Percentiles rank a stretch among this genome's conserved stretches.
These are phyloP conservation scores for Stramonita haemastoma DNA, from an alignment of 2,888 invertebrate species.

Conservation along the genomic window DNA sequence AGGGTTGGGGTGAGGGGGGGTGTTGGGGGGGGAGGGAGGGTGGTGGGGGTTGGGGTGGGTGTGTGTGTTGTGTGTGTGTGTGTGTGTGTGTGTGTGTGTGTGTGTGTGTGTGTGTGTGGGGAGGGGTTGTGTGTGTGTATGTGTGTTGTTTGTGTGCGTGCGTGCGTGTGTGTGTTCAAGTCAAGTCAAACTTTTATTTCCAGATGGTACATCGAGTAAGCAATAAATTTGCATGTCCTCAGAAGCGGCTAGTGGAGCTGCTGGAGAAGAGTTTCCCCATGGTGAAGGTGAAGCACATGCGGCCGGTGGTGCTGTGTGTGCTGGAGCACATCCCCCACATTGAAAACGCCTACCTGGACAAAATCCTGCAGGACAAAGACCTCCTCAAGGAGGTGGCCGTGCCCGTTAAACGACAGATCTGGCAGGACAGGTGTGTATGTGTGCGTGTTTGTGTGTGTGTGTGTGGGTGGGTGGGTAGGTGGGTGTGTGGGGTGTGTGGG, in stretches of 20 bases:
- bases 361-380: conserved; percentile 81
- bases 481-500: not conserved
- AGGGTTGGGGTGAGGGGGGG: too few relatives aligned
- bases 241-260: conserved; percentile 90
- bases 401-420: conserved; percentile 97
- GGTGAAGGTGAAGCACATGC: conserved; percentile 89
- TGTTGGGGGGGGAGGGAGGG: too few relatives aligned
- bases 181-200: too few relatives aligned
- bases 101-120: too few relatives aligned
- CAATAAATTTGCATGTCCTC: too few relatives aligned
- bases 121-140: too few relatives aligned
- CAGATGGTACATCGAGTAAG: too few relatives aligned
- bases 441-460: not conserved
- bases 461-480: not conserved
- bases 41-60: too few relatives aligned
- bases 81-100: too few relatives aligned
- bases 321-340: conserved; percentile 94
- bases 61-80: too few relatives aligned
- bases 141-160: too few relatives aligned
- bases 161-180: too few relatives aligned
- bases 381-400: conserved; percentile 96
- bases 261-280: conserved; percentile 95
- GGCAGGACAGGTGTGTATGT: conserved; percentile 86
- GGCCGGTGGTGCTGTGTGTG: conserved; percentile 97
- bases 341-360: conserved; percentile 90